Base-by-base conservation (phyloP, 2,888 invertebrate genomes). In the Petrolisthes cinctipes region DNA sequence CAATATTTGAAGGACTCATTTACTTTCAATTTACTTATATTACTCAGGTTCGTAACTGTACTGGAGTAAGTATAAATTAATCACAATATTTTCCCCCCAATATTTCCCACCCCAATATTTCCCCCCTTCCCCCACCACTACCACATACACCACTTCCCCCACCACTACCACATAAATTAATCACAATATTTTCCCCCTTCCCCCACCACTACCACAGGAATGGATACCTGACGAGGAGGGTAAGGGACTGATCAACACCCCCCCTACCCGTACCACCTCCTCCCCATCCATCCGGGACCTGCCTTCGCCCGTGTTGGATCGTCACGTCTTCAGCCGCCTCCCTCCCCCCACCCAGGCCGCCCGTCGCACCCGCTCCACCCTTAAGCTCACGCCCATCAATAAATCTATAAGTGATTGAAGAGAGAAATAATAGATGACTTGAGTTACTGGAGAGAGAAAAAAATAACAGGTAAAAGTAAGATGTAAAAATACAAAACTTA, bases 151-250 rank as follows among this genome's bases (percentile, higher is more conserved):
- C n/a, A n/a, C n/a, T n/a, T n/a, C n/a, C n/a, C n/a, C 73, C 73
- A 17, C 73, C 23, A 23, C 76, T 5, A 76, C 17, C 76, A 76
- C 51, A 51, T 17, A n/a, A n/a, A n/a, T n/a, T 53, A 76, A 61
- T 9, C 76, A 7, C 5, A 9, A 11, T 37, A 5, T 11, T 14
- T 23, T 68, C 82, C 11, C 14, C 7, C 20, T 56, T 17, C 17
- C 9, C 20, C 0, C n/a, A 83, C 82, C 75, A 5, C n/a, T 14
- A 14, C 71, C 53, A 37, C 87, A 88, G 87, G 87, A 88, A 81
- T 88, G 87, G 87, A 84, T 88, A 4, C 84, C 87, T 9, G 87
- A 88, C 76, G 87, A 88, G 71, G 80, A 66, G 17, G 87, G 87
- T 20, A 20, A 73, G 0, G 83, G 87, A 2, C 23, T 84, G 37